Evolutionary conservation across 2,888 invertebrate genomes (phyloP).

Genomic region (Pyrrhosoma nymphula): DNA sequence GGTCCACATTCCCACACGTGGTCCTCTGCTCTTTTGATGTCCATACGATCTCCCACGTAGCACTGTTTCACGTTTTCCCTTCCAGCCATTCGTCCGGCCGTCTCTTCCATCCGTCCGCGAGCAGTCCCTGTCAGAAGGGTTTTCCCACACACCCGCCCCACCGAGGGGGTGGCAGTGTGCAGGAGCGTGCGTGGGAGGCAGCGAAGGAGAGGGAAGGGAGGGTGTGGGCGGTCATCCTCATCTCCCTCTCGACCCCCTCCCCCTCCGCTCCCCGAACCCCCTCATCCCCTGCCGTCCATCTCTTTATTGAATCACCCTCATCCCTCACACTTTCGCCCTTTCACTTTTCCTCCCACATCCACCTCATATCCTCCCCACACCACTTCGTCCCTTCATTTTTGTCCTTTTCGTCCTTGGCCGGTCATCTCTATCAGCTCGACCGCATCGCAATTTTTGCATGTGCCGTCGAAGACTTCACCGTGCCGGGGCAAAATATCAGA

Average conservation of each 20-base stretch:
- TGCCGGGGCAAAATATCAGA: no score
- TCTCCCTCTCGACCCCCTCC: neutral
- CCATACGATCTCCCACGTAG: neutral
- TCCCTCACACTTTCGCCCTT: neutral
- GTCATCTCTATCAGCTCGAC: neutral
- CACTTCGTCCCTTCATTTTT: neutral
- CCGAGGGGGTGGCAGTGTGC: no score
- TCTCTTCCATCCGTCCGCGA: no score
- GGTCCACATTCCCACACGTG: neutral
- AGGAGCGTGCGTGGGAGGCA: no score
- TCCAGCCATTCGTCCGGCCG: no score
- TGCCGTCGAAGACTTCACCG: no score
- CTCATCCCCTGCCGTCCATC: neutral
- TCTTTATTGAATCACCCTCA: slow-evolving; percentile 27
- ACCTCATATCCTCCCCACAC: neutral
- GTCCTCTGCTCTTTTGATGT: neutral
- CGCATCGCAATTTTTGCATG: no score
- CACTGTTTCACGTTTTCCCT: neutral
- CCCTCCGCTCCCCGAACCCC: neutral
- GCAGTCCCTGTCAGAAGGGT: no score
- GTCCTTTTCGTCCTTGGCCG: neutral
- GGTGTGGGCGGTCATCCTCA: neutral
- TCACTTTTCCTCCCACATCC: neutral
- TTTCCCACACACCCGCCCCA: no score
- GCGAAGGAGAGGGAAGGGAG: no score